Base-by-base conservation (phyloP, 2,113 vertebrate species). In the Turnix velox region DNA sequence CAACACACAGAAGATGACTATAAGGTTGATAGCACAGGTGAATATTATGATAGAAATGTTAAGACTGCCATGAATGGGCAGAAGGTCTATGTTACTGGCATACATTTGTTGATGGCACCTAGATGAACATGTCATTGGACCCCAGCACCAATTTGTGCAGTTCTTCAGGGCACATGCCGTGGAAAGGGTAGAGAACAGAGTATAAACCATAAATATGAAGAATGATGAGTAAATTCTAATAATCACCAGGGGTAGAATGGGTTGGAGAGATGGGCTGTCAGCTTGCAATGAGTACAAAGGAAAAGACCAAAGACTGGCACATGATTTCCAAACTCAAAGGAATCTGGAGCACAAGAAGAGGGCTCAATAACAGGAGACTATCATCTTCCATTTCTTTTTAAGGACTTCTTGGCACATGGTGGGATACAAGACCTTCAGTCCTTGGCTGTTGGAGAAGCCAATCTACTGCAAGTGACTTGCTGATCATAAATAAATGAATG, bases 391-490 rank as follows among this genome's bases (percentile, higher is more conserved):
- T 13, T 9, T n/a, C 5, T 16, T 71, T 79, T 66, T 61, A 58
- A 78, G 17, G 19, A 75, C 12, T 51, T 79, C 43, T 77, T 76
- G 24, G 30, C 40, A 71, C 48, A 39, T 23, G 20, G 13, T 35
- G 30, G 51, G 17, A 20, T 30, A 20, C 24, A 78, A 57, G 30
- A 6, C 10, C 19, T 45, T 54, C n/a, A 24, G 7, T 40, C 22
- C 18, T 25, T 69, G 57, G 19, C 43, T 63, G 13, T 35, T 51
- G 25, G 49, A 31, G 20, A 61, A 16, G 28, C 20, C 27, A 35
- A 19, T n/a, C 8, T 35, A 5, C 14, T 42, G 8, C 0, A 0
- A 31, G 31, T 33, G 18, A 45, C 28, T 52, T 52, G 20, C 25
- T 84, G 30, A 22, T 27, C 8, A 2, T 42, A 48, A 87, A 23